Conservation (phyloP, 2,888 invertebrate genomes). For the Actias luna region DNA sequence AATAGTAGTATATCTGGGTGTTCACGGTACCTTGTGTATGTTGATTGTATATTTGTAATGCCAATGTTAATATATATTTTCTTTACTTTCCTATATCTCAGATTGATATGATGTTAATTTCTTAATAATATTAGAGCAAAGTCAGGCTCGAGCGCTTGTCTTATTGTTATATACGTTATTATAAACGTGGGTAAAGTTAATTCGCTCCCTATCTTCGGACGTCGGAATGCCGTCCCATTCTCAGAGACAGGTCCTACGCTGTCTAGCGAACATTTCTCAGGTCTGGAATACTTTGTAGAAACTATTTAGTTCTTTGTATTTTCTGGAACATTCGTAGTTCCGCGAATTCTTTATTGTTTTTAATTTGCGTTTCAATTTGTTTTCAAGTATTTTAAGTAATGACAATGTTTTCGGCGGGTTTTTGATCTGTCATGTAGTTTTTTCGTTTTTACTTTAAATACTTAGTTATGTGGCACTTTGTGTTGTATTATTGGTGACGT, state of each 20-base stretch:
- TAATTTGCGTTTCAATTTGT: too few species aligned
- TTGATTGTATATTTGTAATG: not conserved
- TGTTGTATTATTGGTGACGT: too few species aligned
- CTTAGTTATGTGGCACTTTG: too few species aligned
- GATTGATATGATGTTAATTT: not conserved
- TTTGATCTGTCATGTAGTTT: too few species aligned
- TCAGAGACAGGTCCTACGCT: constrained; percentile 22
- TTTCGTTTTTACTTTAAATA: too few species aligned
- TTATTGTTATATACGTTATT: not conserved
- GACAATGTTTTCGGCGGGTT: too few species aligned
- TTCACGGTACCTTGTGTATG: too few species aligned
- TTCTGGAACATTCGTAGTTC: not conserved
- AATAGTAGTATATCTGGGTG: too few species aligned
- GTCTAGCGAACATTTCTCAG: constrained; percentile 29
- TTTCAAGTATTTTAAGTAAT: too few species aligned
- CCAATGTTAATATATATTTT: too few species aligned
- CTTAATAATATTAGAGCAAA: not conserved
- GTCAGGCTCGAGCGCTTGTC: not conserved
- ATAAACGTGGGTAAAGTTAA: constrained; percentile 24
- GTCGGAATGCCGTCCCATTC: constrained; percentile 31
- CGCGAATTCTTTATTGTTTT: not conserved
- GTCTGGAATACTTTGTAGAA: constrained; percentile 1
- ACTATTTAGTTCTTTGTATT: not conserved
- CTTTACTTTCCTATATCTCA: not conserved
- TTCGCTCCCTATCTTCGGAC: constrained; percentile 22